Evolutionary conservation across 2,113 vertebrate genomes (phyloP), one percentile per base, ranked within the genome.

Genomic region (Cranoglanis bouderius): DNA sequence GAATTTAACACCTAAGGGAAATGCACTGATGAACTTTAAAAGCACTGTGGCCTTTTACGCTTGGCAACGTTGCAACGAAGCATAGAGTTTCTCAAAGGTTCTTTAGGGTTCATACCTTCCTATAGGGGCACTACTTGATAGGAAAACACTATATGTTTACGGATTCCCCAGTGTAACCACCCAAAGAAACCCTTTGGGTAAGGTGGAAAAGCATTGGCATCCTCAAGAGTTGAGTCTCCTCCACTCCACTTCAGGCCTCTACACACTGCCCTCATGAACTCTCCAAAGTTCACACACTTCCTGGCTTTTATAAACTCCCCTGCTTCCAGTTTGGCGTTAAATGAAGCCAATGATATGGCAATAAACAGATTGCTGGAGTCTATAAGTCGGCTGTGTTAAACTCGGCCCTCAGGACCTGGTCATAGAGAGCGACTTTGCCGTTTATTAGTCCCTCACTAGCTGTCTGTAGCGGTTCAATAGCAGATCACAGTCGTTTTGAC

Each of bases 1-100:
- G 55, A 59, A 72, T 88, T 82, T 86, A 84, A 86, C 89, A 90
- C 90, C 90, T 74, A 46, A 63, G 53, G 89, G 86, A 89, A 90
- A 65, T 51, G 10, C 72, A 43, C 53, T 40, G 35, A 43, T 43
- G 53, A 51, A 61, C 84, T 91, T 90, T 88, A 90, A 87, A 89
- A 57, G 88, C 84, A 86, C 57, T 35, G 61, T 88, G 83, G 78
- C 72, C 26, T 74, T 84, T 88, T 78, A 63, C 82, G 35, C 87
- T 38, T 89, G 84, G 83, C 65, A 87, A 65, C 12, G 49, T 21
- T 84, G 81, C 77, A 74, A 40, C 53, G 38, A 74, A 46, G 51
- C 43, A 35, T 57, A 82, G 18, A 53, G 38, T 88, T 55, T 46
- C 43, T 59, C n/a, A 63, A 70, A 46, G 51, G 29, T 55, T 46